Evolutionary conservation across 1,140 invertebrate species (phyloP), one percentile per base, ranked within the genome.

Genomic region (Harpegnathos saltator): DNA sequence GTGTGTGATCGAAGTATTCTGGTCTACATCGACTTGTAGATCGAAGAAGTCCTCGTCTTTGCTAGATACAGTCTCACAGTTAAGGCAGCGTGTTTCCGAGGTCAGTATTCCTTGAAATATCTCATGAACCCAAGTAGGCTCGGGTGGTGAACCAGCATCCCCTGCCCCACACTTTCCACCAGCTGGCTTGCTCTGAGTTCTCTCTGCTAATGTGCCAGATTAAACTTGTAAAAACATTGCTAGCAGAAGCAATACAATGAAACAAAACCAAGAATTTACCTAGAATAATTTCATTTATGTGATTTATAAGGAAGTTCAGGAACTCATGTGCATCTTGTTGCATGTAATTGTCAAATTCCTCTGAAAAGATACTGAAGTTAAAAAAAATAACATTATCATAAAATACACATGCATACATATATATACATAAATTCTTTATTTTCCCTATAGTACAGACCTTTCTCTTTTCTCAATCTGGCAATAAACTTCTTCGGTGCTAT

Each of bases 301-400:
- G 97, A 95, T 99, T 99, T 66, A 99, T 98, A 63, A 99, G 95
- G 94, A 99, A 99, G 94, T 99, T 99, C 63, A 99, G 95, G 95
- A 99, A 99, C 94, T 99, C 99, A 94, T 99, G 99, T 62, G 99
- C 99, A 97, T 99, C 99, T 95, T 99, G 99, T 94, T 99, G 99
- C 97, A 99, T 98, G 92, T 99, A 99, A 94, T 99, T 99, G 94
- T 99, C 99, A 96, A 99, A 99, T 91, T 99, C 97, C 95, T 99
- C 99, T 98, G 95, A 87, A 97, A 96, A 92, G 91, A 92, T 5
- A 38, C 48, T 50, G 11, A 71, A 81, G 50, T 69, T 66, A 38
- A 14, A 50, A 24, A 33, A 9, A 33, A 29, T 1, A 3, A 24
- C n/a, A 52, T 19, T 52, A 52, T n/a, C 50, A 14, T 12, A 22